Conservation (phyloP, 2,797 vertebrate genomes). For the Chlorospingus semifuscus region DNA sequence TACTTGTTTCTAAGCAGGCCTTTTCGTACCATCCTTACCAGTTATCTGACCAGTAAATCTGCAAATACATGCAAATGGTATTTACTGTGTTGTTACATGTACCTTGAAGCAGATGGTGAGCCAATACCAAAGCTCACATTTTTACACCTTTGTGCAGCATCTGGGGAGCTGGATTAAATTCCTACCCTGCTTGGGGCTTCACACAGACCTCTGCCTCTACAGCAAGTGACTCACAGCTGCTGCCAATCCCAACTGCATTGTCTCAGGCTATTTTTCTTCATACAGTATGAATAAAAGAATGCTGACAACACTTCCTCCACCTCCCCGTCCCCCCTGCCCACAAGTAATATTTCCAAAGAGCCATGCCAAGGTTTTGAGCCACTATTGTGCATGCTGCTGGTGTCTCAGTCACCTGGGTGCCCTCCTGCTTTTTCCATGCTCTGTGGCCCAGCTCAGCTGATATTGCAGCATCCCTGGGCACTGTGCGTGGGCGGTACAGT, state of each 20-base stretch:
- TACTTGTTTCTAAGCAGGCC: not conserved
- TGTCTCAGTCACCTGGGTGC: not conserved
- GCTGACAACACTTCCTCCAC: not conserved
- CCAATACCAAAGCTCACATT: not conserved
- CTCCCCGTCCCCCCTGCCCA: not conserved
- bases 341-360: not conserved
- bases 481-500: accelerated
- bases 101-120: conserved; percentile 12
- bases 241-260: not conserved
- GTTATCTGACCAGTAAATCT: conserved; percentile 47
- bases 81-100: conserved; percentile 25
- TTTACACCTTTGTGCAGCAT: conserved; percentile 11
- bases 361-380: not conserved
- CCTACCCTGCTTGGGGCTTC: not conserved
- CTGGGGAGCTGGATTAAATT: conserved; percentile 1
- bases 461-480: accelerated
- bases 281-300: not conserved
- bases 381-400: not conserved
- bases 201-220: not conserved
- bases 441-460: not conserved
- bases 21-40: not conserved
- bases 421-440: not conserved
- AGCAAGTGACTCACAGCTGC: not conserved
- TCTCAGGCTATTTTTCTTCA: conserved; percentile 18
- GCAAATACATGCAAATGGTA: not conserved